Conservation (phyloP, 2,113 vertebrate genomes). For the Scytalopus superciliaris region DNA sequence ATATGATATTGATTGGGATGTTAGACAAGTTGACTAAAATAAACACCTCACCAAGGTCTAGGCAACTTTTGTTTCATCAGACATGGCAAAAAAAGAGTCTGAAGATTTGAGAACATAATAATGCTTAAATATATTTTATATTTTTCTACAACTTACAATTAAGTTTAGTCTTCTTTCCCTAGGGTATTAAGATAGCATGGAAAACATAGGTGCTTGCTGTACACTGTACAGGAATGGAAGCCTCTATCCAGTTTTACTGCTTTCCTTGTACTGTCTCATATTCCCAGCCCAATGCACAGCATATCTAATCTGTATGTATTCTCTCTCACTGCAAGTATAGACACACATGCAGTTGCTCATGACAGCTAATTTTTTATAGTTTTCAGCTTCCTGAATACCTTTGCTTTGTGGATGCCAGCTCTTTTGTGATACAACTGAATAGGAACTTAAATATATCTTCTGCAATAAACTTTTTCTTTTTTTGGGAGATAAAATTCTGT, state of each 20-base stretch:
- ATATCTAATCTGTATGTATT: background rate
- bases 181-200: background rate
- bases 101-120: background rate
- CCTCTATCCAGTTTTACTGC: fast-evolving
- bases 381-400: background rate
- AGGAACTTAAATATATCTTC: background rate
- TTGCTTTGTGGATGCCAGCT: background rate
- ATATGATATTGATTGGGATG: background rate
- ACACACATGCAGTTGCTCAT: background rate
- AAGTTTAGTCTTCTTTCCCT: background rate
- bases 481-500: background rate
- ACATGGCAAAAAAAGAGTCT: background rate
- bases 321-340: background rate
- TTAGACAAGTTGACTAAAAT: background rate
- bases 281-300: background rate
- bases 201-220: background rate
- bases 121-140: background rate
- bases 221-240: background rate
- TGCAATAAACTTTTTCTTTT: background rate
- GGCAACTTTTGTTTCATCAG: background rate
- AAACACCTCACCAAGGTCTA: background rate
- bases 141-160: background rate
- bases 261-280: background rate
- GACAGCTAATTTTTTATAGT: background rate
- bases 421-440: background rate